Base-by-base conservation (phyloP, 2,888 invertebrate species). In the Pandemis heparana region DNA sequence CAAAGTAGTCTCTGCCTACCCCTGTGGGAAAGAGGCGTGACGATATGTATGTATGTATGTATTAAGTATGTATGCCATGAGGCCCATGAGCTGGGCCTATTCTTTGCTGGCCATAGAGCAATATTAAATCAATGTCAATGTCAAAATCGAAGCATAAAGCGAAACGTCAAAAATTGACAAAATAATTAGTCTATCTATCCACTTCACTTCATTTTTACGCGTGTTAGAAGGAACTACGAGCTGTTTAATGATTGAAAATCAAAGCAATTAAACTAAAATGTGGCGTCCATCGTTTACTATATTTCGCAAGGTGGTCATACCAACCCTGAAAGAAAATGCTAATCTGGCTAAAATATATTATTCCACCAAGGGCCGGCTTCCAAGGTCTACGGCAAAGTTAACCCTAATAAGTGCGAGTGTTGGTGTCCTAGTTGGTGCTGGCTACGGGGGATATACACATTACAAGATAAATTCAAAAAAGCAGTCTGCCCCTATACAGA, bases 361-460 rank as follows among this genome's bases (percentile, higher is more conserved):
- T 79, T 89, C 92, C 3, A 89, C 89, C 1, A 91, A 87, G 82
- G 87, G 85, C 84, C 90, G 89, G 80, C 76, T 86, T 14, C 87
- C 92, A 68, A 89, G 83, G 77, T 93, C 93, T 6, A 88, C 91
- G 10, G 84, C 88, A 0, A 96, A 95, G 80, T 81, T 96, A 77
- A 95, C 95, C 38, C 77, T 96, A 43, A 87, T 96, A 1, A 96
- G 96, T 75, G 95, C 95, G 0, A 93, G 94, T 81, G 88, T 96
- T 68, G 96, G 96, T 61, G 92, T 95, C 6, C 86, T 95, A 2
- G 82, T 95, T 5, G 96, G 96, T 2, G 95, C 95, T 0, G 94
- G 94, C 0, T 96, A 95, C 81, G 92, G 94, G 75, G 94, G 93
- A 75, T 95, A 94, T 79, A 94, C 94, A 0, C 95, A 95, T 80